Evolutionary conservation across 2,797 vertebrate genomes (phyloP), one percentile per base, ranked within the genome.

Genomic region (Discoglossus pictus): DNA sequence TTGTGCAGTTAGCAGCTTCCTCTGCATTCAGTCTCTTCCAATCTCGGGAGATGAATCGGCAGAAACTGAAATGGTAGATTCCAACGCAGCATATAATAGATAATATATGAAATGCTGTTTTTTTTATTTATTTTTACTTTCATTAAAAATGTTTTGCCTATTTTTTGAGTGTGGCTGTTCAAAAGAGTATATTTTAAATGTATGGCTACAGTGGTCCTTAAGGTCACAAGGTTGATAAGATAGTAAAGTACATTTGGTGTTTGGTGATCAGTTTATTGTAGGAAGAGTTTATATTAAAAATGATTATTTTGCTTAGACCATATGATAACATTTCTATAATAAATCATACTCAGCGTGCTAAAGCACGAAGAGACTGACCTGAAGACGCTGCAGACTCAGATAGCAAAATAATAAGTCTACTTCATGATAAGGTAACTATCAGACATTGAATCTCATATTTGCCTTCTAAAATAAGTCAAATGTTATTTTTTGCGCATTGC

Each of bases 261-360:
- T 86, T 87, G 83, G 81, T 78, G 65, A 73, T 81, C 76, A 82
- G 80, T 79, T 89, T 81, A 87, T 88, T 89, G 82, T 93, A 91
- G 90, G 89, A 89, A 64, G 87, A 88, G 80, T 91, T 90, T 89
- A 92, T 90, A 83, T 95, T 93, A 95, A 96, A 85, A 87, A 87
- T 92, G 93, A 95, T 91, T 88, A 89, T 88, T 92, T 92, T 98
- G 92, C 94, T 84, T 93, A 97, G 93, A 89, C 95, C 95, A 96
- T 93, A 97, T 99, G 95, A 99, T 99, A 99, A 99, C 97, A 97
- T 99, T 98, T 99, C 90, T 99, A 97, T 94, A 98, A 98, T 98
- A 95, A 99, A 99, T 99, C 95, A 97, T 94, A 99, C 96, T 99
- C 97, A 99, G 96, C 97, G 97, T 99, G 97, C 97, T 98, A 94